Evolutionary conservation across 2,888 invertebrate species (phyloP).

Genomic region (Stramonita haemastoma): DNA sequence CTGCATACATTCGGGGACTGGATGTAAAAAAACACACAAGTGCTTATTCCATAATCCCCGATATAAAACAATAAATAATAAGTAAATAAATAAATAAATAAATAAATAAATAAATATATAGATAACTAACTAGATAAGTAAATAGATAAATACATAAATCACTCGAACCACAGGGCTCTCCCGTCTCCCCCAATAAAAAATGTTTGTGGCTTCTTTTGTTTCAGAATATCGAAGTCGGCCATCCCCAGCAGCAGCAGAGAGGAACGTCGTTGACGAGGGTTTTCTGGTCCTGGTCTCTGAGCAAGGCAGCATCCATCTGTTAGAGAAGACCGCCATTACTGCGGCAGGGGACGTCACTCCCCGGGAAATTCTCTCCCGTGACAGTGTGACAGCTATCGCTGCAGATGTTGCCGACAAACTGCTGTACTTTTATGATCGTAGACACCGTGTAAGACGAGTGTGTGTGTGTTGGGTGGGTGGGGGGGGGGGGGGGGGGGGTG

Average conservation of each 20-base stretch:
- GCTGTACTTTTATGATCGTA: conserved; percentile 32
- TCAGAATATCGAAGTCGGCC: background rate
- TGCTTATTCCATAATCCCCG: too few species aligned
- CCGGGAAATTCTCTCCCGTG: conserved; percentile 3
- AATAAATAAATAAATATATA: too few species aligned
- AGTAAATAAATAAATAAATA: too few species aligned
- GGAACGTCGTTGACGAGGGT: conserved; percentile 15
- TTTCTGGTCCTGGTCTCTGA: conserved; percentile 36
- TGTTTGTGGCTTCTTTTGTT: background rate
- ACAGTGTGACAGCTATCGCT: conserved; percentile 30
- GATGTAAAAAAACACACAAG: too few species aligned
- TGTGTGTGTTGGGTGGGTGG: background rate
- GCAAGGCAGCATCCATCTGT: background rate
- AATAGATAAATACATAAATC: too few species aligned
- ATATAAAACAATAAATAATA: too few species aligned
- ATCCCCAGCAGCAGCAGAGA: background rate
- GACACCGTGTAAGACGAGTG: background rate
- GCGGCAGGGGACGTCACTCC: background rate
- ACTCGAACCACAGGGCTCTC: too few species aligned
- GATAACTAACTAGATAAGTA: too few species aligned
- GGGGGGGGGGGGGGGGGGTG: background rate
- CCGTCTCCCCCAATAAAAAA: too few species aligned
- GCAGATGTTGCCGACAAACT: conserved; percentile 11
- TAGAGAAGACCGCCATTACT: conserved; percentile 34
- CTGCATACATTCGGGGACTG: too few species aligned